Percentiles rank a stretch among this genome's conserved stretches.
Evolutionary conservation across 2,888 invertebrate genomes (phyloP).

Genomic region (Dastarcus helophoroides): DNA sequence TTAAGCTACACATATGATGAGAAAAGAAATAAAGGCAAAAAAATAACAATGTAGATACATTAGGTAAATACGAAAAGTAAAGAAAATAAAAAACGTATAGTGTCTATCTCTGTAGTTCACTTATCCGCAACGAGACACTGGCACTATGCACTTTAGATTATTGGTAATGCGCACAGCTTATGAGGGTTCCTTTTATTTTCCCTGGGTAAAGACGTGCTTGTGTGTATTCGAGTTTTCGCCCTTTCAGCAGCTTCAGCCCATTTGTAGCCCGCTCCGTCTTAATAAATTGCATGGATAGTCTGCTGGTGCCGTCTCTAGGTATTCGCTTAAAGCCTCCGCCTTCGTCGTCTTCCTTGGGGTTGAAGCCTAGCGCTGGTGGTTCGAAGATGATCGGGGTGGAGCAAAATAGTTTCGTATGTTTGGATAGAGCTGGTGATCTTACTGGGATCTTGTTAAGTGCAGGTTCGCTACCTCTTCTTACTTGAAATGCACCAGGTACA

Average conservation of each 20-base stretch:
- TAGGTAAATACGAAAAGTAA: background rate
- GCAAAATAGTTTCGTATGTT: slow-evolving; percentile 70
- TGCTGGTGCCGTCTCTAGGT: slow-evolving; percentile 49
- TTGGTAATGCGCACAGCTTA: too few relatives aligned
- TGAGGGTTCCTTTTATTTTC: slow-evolving; percentile 67
- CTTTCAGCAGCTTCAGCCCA: slow-evolving; percentile 81
- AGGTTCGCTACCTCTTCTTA: slow-evolving; percentile 82
- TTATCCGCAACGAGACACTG: too few relatives aligned
- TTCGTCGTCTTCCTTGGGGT: slow-evolving; percentile 30
- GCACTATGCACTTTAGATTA: too few relatives aligned
- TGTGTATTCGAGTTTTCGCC: slow-evolving; percentile 39
- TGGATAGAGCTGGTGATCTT: slow-evolving; percentile 34
- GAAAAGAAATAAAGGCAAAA: background rate
- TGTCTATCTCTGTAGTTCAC: slow-evolving; percentile 68
- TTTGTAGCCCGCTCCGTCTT: slow-evolving; percentile 57
- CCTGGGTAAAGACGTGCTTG: slow-evolving; percentile 65
- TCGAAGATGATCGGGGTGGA: slow-evolving; percentile 65
- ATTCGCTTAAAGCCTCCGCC: slow-evolving; percentile 33
- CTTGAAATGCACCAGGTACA: slow-evolving; percentile 53
- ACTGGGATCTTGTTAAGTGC: slow-evolving; percentile 56
- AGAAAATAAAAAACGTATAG: background rate
- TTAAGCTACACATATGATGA: too few relatives aligned
- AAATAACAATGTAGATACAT: too few relatives aligned
- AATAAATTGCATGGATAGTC: slow-evolving; percentile 81
- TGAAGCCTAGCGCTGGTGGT: slow-evolving; percentile 25